phyloP scores from a whole-genome alignment of 2,888 invertebrate genomes.

The Nymphalis urticae region DNA sequence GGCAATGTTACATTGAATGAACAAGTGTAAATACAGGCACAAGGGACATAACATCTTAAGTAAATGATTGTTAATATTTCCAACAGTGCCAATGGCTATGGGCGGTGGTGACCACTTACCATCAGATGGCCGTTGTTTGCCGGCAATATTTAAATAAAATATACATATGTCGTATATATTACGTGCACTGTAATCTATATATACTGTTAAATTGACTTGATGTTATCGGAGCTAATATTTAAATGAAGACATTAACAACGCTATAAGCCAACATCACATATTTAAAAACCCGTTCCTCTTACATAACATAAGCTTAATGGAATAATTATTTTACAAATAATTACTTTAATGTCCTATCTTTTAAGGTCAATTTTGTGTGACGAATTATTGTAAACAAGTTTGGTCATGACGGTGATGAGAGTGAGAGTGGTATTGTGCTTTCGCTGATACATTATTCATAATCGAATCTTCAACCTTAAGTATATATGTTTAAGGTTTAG shows the following conservation, averaged over 20 bases:
- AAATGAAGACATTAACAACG: conserved; percentile 20
- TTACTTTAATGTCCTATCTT: neutral
- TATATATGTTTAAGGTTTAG: neutral
- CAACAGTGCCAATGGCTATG: too few species aligned
- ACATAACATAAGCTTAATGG: conserved; percentile 17
- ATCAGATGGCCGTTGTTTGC: too few species aligned
- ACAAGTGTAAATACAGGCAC: too few species aligned
- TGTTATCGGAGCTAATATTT: conserved; percentile 10
- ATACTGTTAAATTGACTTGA: too few species aligned
- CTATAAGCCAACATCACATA: conserved; percentile 13
- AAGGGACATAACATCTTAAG: too few species aligned
- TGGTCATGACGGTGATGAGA: conserved; percentile 33
- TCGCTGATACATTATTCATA: conserved; percentile 27
- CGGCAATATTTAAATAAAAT: too few species aligned
- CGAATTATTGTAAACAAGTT: conserved; percentile 32
- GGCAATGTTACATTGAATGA: too few species aligned
- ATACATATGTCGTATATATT: too few species aligned
- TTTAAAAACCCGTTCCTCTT: conserved; percentile 29
- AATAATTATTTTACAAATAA: conserved; percentile 4
- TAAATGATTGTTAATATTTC: too few species aligned
- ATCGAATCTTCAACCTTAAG: neutral
- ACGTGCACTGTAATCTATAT: too few species aligned
- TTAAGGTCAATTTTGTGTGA: conserved; percentile 13
- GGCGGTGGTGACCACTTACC: too few species aligned
- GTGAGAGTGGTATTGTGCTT: conserved; percentile 42